Evolutionary conservation across 2,888 invertebrate genomes (phyloP).

Genomic region (Catocala nupta): DNA sequence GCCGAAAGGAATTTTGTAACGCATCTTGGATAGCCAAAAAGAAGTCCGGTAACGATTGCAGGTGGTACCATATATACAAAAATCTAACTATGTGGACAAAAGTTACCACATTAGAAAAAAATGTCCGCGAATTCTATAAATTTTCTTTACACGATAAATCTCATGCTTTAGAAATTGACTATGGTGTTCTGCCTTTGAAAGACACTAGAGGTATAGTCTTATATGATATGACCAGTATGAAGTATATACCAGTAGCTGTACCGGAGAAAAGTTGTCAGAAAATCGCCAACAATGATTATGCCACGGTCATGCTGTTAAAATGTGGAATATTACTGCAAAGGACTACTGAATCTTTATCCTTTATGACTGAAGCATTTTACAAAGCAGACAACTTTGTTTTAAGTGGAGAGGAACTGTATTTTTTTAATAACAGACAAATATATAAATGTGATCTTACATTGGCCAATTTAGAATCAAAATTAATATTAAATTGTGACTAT

Average conservation of each 20-base stretch:
- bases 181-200: conserved; percentile 70
- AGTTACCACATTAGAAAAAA: conserved; percentile 55
- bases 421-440: conserved; percentile 66
- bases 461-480: conserved; percentile 59
- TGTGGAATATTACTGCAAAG: conserved; percentile 68
- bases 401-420: conserved; percentile 62
- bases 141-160: conserved; percentile 68
- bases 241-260: conserved; percentile 70
- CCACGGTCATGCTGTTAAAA: conserved; percentile 66
- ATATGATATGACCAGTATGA: conserved; percentile 69
- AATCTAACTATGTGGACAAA: conserved; percentile 71
- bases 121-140: conserved; percentile 68
- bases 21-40: conserved; percentile 71
- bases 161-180: conserved; percentile 67
- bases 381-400: conserved; percentile 73
- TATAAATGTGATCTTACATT: conserved; percentile 63
- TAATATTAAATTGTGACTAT: conserved; percentile 66
- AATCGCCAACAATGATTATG: conserved; percentile 69
- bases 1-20: conserved; percentile 64
- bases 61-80: conserved; percentile 74
- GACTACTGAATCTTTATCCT: conserved; percentile 55
- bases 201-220: conserved; percentile 69
- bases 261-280: conserved; percentile 68
- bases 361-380: conserved; percentile 66
- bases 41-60: conserved; percentile 66